These are phyloP conservation scores for Zingel zingel DNA, from an alignment of 2,113 vertebrate genomes.

Conservation along the genomic window DNA sequence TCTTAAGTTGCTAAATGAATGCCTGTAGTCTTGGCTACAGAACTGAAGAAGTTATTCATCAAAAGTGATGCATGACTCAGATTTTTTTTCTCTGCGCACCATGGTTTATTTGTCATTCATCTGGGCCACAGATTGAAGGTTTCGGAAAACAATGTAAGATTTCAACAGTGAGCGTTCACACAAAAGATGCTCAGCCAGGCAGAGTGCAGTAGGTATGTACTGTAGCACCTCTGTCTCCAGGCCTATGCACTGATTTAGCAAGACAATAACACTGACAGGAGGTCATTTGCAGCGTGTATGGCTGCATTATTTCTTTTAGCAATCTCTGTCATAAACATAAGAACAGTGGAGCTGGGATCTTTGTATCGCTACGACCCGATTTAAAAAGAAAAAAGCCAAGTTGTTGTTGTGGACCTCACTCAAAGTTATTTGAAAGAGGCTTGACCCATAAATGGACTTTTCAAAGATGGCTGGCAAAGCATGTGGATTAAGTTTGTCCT, in stretches of 20 bases:
- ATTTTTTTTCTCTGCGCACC: constrained; percentile 45
- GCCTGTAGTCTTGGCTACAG: constrained; percentile 76
- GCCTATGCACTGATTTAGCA: constrained; percentile 36
- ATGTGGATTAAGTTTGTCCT: constrained; percentile 74
- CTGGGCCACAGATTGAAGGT: constrained; percentile 61
- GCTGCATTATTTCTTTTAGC: constrained; percentile 46
- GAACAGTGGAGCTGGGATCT: constrained; percentile 22
- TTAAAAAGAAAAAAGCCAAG: constrained; percentile 18
- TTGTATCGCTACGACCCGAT: background rate
- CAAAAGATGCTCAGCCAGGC: constrained; percentile 52
- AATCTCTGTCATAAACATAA: constrained; percentile 1
- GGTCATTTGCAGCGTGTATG: constrained; percentile 32
- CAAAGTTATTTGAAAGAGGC: constrained; percentile 67
- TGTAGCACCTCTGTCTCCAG: constrained; percentile 19
- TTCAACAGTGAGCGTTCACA: constrained; percentile 39
- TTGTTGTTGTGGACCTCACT: constrained; percentile 51
- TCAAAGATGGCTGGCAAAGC: constrained; percentile 67
- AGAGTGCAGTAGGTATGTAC: constrained; percentile 12
- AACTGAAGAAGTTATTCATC: constrained; percentile 76
- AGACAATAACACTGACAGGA: constrained; percentile 42
- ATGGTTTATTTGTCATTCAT: constrained; percentile 75
- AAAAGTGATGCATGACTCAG: constrained; percentile 75
- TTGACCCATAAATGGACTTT: constrained; percentile 62
- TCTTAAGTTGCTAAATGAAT: constrained; percentile 76
- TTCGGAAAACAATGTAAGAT: constrained; percentile 65